A percentile compares a stretch with the other conserved stretches of the same genome.
phyloP scores from a whole-genome alignment of 2,888 invertebrate species.

The Smittia aterrima region DNA sequence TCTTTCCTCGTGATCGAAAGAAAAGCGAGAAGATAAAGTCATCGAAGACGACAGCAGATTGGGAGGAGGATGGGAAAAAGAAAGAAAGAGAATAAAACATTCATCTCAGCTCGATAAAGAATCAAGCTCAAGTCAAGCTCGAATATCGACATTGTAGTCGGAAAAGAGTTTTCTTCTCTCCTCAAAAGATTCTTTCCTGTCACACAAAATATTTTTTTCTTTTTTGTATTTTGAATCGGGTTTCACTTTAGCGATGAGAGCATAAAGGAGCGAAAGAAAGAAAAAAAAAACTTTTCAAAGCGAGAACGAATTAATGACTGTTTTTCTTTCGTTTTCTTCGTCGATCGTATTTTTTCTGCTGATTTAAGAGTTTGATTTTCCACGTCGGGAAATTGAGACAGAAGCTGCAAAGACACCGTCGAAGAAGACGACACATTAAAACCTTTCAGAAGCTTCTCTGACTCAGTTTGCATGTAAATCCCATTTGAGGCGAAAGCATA shows the following conservation, averaged over 20 bases:
- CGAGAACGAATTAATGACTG: not conserved
- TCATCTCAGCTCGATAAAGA: not conserved
- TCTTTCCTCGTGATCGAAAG: not conserved
- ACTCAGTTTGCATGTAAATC: not conserved
- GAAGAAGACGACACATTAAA: not conserved
- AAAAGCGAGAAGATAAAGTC: not conserved
- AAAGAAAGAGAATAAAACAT: not conserved
- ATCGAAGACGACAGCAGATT: not conserved
- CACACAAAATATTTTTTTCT: not conserved
- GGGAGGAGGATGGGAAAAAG: no score
- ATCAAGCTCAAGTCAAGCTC: slow-evolving; percentile 1
- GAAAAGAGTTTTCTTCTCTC: not conserved
- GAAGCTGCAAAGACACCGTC: not conserved
- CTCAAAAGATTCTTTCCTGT: not conserved
- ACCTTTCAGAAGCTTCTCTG: not conserved
- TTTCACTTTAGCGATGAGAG: not conserved
- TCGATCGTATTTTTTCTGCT: not conserved
- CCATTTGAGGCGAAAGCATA: not conserved
- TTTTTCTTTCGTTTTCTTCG: not conserved
- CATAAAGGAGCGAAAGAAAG: not conserved
- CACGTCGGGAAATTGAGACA: not conserved
- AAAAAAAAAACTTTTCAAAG: not conserved
- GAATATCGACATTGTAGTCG: not conserved
- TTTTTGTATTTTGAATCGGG: not conserved
- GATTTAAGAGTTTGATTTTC: not conserved